Base-by-base conservation (phyloP, 1,140 invertebrate genomes). In the Schmidtea mediterranea region DNA sequence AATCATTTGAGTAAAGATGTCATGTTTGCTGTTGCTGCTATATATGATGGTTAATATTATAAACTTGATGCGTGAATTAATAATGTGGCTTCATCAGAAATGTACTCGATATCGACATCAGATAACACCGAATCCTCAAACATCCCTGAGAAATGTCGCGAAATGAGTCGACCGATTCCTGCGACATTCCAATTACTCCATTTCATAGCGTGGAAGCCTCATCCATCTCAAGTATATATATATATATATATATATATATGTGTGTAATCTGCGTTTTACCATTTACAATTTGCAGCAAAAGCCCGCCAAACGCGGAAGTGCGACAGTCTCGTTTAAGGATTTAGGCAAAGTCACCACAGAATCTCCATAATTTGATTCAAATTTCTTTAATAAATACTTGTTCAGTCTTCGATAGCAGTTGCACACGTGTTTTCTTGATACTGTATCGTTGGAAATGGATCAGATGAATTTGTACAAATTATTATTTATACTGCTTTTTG, bases 191-290 rank as follows among this genome's bases (percentile, higher is more conserved):
- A 24, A 22, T 48, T 48, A 9, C 13, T 48, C 9, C 15, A 48
- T 23, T 48, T 48, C 23, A 48, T 48, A 6, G 46, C 36, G 5
- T 48, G 46, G 46, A 48, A 48, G 15, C 46, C 46, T 18, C 16
- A 48, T 23, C 46, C 36, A 22, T 21, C 16, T 40, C 46, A 48
- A 15, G 26, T 32, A 6, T n/a, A n/a, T n/a, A n/a, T n/a, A n/a
- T n/a, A n/a, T n/a, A n/a, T n/a, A n/a, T n/a, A n/a, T n/a, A n/a
- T n/a, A n/a, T n/a, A n/a, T n/a, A n/a, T n/a, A n/a, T n/a, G n/a
- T n/a, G n/a, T n/a, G n/a, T n/a, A n/a, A n/a, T n/a, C n/a, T n/a
- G n/a, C n/a, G n/a, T n/a, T n/a, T n/a, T n/a, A n/a, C n/a, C n/a
- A n/a, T n/a, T n/a, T n/a, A n/a, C n/a, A 10, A 10, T 32, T 32